Conservation (phyloP, 2,888 invertebrate species). For the Uropetala carovei region DNA sequence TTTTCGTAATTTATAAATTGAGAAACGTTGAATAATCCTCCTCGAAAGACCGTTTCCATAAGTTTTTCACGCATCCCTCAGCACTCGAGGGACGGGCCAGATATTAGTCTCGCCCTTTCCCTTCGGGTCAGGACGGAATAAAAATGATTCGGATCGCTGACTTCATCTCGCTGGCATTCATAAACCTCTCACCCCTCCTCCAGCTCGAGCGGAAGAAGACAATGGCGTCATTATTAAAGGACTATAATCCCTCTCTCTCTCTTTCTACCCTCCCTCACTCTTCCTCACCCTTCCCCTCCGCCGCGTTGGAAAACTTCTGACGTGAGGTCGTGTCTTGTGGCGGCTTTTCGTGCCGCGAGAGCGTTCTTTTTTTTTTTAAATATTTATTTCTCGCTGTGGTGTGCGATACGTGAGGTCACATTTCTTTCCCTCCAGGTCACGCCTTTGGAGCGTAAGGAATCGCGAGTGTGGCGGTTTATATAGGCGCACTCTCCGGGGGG, state of each 20-base stretch:
- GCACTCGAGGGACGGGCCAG: neutral
- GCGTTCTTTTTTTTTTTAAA: neutral
- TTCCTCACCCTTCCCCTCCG: neutral
- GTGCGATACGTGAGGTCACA: neutral
- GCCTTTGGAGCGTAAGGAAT: neutral
- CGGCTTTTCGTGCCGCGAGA: slow-evolving; percentile 13
- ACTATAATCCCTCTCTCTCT: slow-evolving; percentile 1
- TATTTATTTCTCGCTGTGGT: neutral
- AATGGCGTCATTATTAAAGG: slow-evolving; percentile 55
- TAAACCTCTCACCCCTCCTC: neutral
- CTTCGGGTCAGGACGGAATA: neutral
- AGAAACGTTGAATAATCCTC: no score
- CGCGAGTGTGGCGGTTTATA: neutral
- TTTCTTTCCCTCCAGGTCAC: neutral
- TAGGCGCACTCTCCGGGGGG: no score
- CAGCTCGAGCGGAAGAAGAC: neutral
- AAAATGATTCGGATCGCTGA: slow-evolving; percentile 36
- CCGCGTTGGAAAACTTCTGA: neutral
- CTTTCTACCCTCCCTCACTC: neutral
- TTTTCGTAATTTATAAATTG: no score
- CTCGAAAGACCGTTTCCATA: no score
- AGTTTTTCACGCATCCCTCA: neutral
- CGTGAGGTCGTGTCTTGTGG: slow-evolving; percentile 11
- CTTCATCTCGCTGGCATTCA: slow-evolving; percentile 1
- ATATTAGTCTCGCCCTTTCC: neutral